Base-by-base conservation (phyloP, 2,797 vertebrate genomes). In the Enteromius anoplus region DNA sequence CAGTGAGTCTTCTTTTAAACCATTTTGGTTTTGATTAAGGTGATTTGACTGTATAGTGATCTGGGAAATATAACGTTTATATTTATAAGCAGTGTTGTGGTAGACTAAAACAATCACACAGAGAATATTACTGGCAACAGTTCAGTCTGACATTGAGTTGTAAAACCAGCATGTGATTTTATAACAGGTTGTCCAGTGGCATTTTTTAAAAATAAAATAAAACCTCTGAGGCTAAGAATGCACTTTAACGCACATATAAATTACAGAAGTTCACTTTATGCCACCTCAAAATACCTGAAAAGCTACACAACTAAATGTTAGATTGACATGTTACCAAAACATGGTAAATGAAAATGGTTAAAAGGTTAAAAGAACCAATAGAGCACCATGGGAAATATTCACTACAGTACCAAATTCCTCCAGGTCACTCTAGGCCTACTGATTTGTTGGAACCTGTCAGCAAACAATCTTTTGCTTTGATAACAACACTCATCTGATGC, bases 101-200 rank as follows among this genome's bases (percentile, higher is more conserved):
- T 72, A 58, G 53, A 64, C 45, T 53, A 32, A 42, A 80, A 80
- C 65, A 77, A 64, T 77, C 29, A 73, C 49, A 37, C 10, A 9
- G 15, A 64, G 58, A 40, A 10, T 12, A 34, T 81, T 65, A 51
- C 42, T 26, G 42, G 55, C 47, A 65, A 81, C 58, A 81, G 55
- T 40, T 62, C 58, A 81, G n/a, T 37, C 45, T 53, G 45, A 65
- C 80, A 65, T 17, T 81, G 29, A 81, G 80, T 64, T 81, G 42
- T 72, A 81, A 81, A 73, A 73, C 86, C 86, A 89, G 86, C 87
- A 64, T 81, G 42, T 72, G 55, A 81, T 80, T 71, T 71, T 45
- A 34, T 72, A 34, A 37, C 55, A 64, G 55, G 42, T 72, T 60
- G 40, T 72, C 55, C 19, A 62, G 40, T 62, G 68, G 37, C 11